Evolutionary conservation across 1,140 invertebrate genomes (phyloP), one percentile per base, ranked within the genome.

Genomic region (Macrobrachium rosenbergii): DNA sequence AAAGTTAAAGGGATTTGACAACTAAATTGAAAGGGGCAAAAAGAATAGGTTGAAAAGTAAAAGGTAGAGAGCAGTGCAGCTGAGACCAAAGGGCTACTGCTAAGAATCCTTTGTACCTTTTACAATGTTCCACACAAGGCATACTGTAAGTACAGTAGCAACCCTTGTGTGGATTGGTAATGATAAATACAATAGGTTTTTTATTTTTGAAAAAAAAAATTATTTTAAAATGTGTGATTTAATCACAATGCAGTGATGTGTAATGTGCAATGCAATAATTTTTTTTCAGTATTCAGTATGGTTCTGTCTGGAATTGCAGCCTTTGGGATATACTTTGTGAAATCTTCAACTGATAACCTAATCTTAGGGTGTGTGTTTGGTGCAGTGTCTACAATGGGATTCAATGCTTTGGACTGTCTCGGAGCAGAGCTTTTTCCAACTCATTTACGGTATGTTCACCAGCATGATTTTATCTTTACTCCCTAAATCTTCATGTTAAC

Each of bases 351-450:
- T 5, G 94, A 95, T 90, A 96, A 96, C 91, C 91, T 96, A 89
- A 72, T 96, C 59, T 76, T 90, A 10, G 82, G 95, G 88, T 96
- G 96, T 45, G 93, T 96, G 89, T 97, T 97, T 92, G 96, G 96
- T 90, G 95, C 96, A 69, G 96, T 96, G 69, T 97, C 97, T 87
- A 97, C 96, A 82, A 97, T 96, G 91, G 96, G 96, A 78, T 97
- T 97, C 92, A 96, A 96, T 17, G 96, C 96, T 0, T 93, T 97
- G 23, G 96, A 97, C 92, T 97, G 96, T 92, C 94, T 97, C 5
- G 88, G 87, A 23, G 88, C 90, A 23, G 90, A 90, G 78, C 87
- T 90, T n/a, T 90, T 90, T 73, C 90, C 89, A 11, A 90, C 89
- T 67, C 87, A 89, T 67, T 37, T 90, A 7, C 64, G 90, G 90